These are phyloP conservation scores for Cryptosula pallasiana DNA, from an alignment of 2,888 invertebrate species.

Conservation along the genomic window DNA sequence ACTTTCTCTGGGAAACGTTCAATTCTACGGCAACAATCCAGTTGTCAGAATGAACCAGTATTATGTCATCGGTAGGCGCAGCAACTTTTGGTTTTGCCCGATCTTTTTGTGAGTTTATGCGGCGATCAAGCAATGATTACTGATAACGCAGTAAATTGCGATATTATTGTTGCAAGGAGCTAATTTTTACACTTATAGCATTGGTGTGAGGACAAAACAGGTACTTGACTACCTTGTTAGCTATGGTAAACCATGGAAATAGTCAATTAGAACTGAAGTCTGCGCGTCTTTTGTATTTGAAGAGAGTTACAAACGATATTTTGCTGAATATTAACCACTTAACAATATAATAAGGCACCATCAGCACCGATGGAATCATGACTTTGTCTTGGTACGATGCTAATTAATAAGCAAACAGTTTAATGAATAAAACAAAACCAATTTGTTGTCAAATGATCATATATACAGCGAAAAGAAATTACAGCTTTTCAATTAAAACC, in stretches of 20 bases:
- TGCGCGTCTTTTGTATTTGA: background rate
- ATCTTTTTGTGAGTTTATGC: too few species aligned
- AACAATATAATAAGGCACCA: background rate
- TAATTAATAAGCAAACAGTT: conserved; percentile 7
- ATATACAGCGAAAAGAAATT: background rate
- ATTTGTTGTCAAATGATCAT: background rate
- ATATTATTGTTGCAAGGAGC: too few species aligned
- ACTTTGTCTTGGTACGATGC: conserved; percentile 9
- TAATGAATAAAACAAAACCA: background rate
- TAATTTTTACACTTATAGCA: background rate
- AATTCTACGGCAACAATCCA: too few species aligned
- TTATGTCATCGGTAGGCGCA: too few species aligned
- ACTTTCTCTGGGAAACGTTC: too few species aligned
- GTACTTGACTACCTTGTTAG: background rate
- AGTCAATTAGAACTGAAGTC: background rate
- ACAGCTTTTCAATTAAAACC: background rate
- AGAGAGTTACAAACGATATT: background rate
- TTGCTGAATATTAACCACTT: background rate
- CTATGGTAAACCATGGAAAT: background rate
- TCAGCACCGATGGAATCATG: background rate
- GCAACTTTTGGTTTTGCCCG: too few species aligned
- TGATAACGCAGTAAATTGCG: too few species aligned
- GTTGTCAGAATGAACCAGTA: too few species aligned
- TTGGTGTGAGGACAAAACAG: background rate
- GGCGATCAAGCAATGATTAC: too few species aligned